Evolutionary conservation across 2,113 vertebrate species (phyloP).

Genomic region (Tragelaphus scriptus): DNA sequence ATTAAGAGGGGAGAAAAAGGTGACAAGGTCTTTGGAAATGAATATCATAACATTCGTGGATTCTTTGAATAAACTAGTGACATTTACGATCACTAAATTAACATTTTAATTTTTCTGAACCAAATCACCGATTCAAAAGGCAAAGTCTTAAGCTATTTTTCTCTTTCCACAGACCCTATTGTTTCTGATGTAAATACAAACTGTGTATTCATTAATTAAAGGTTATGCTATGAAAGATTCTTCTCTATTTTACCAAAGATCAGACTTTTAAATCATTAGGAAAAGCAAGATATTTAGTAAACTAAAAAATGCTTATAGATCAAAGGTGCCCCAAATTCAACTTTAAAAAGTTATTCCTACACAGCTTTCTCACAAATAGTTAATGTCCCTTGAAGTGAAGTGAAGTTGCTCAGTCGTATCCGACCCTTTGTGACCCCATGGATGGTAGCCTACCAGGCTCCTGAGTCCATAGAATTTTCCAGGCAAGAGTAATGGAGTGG

Average conservation of each 20-base stretch:
- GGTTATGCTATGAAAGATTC: slow-evolving; percentile 52
- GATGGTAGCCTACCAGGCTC: too few relatives aligned
- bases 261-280: slow-evolving; percentile 64
- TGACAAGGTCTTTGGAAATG: slow-evolving; percentile 53
- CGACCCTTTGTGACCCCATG: too few relatives aligned
- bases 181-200: slow-evolving; percentile 60
- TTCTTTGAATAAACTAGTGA: slow-evolving; percentile 65
- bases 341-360: slow-evolving; percentile 54
- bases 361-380: slow-evolving; percentile 51
- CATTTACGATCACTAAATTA: slow-evolving; percentile 75
- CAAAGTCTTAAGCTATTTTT: slow-evolving; percentile 64
- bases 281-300: slow-evolving; percentile 61
- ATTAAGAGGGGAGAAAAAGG: slow-evolving; percentile 34
- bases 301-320: slow-evolving; percentile 49
- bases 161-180: slow-evolving; percentile 53
- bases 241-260: slow-evolving; percentile 60
- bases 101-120: slow-evolving; percentile 73
- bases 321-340: slow-evolving; percentile 51
- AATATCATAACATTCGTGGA: slow-evolving; percentile 43
- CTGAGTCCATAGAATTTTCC: too few relatives aligned
- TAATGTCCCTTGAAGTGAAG: slow-evolving; percentile 23
- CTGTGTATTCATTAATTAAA: slow-evolving; percentile 74
- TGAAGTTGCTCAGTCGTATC: too few relatives aligned
- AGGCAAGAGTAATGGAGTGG: too few relatives aligned
- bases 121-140: slow-evolving; percentile 63